Evolutionary conservation across 1,140 invertebrate species (phyloP), one percentile per base, ranked within the genome.

Genomic region (Leptinotarsa defecta): DNA sequence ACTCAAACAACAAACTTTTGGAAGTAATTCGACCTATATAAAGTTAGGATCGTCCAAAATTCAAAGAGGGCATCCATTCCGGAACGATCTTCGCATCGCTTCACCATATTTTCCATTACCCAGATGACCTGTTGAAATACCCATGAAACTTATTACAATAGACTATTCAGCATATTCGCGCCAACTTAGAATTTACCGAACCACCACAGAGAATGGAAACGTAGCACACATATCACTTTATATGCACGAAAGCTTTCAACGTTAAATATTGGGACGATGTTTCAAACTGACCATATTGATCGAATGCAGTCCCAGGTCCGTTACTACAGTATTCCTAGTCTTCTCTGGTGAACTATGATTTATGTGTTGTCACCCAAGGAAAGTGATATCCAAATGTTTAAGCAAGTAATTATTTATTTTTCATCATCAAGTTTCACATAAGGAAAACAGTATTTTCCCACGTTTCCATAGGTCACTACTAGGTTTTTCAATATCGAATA

Each of bases 111-210:
- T 57, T 57, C 52, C 52, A 57, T 57, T 57, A 57, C 52, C 13
- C 52, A 57, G 52, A 57, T 57, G 52, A 57, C 52, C 52, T 57
- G 52, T 57, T 57, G 52, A 57, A 57, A 57, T 57, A 15, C 15
- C 52, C 52, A 57, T 15, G 52, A 57, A 57, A 57, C 52, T 57
- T 57, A 57, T 57, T 19, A 57, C 52, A 57, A 57, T 57, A 57
- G 52, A 57, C 52, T 57, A 57, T 57, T 57, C 52, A 57, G 52
- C 52, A 57, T 57, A 57, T 57, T 57, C 52, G 52, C n/a, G 52
- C 52, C 17, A 57, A 19, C 52, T 57, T 19, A 57, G 13, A 57
- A 57, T 57, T 57, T 57, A 57, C 15, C 13, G 15, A 19, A 57
- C 17, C 52, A 57, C 52, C 52, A 57, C 15, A 19, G 15, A 57